Evolutionary conservation across 2,113 vertebrate species (phyloP), one percentile per base, ranked within the genome.

Genomic region (Tauraco erythrolophus): DNA sequence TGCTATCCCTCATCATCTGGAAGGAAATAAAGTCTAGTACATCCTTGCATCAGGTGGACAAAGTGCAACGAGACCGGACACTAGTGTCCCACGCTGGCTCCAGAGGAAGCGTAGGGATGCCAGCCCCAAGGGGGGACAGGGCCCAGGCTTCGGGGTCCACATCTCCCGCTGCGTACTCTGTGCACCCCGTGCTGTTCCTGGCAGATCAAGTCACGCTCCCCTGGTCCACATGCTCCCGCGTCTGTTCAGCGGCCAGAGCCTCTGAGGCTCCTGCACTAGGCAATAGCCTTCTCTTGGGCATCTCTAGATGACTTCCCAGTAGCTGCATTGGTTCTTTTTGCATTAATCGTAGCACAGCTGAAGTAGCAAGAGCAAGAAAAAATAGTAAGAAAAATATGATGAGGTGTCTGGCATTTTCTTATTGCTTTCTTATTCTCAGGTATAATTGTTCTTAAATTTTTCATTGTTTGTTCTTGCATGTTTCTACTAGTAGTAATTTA

Each of bases 41-140:
- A 43, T 43, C 41, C 41, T 43, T 43, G 12, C 41, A 43, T 43
- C 41, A 43, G 41, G 72, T 14, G 35, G 13, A 12, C 7, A 11
- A 6, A 5, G 31, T 2, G 22, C 37, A 21, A 10, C 1, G 11
- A 45, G 25, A 11, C 21, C 5, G 1, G 13, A 1, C 23, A 1
- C 45, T 3, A 31, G 35, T 30, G 24, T 58, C 23, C n/a, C 14
- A 15, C 4, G 3, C 15, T 0, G 3, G n/a, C 30, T 39, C 11
- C 15, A 10, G 35, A 16, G 53, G 45, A 35, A 19, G 22, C 7
- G 2, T 2, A 5, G 16, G 19, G 30, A 4, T 57, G n/a, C 17
- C n/a, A 65, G 33, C 28, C 22, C 28, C 10, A 5, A 4, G 4
- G 4, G 21, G 61, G n/a, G 2, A 21, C 8, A 6, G 27, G 16